These are phyloP conservation scores for Xestia sexstrigata DNA, from an alignment of 2,888 invertebrate species.

Conservation along the genomic window DNA sequence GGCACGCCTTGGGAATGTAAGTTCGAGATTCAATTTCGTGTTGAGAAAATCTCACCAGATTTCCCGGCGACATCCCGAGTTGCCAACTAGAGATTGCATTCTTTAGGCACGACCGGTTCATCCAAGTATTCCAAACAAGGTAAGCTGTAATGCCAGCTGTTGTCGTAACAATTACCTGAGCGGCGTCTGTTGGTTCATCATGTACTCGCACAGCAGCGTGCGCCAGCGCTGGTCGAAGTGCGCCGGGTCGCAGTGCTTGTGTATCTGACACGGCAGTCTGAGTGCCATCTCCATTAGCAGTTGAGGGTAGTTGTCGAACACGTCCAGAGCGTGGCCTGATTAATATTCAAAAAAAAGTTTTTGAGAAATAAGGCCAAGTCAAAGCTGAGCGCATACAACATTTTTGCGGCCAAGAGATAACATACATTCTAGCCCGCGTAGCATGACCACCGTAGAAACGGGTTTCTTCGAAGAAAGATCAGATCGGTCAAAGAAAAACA, in stretches of 20 bases:
- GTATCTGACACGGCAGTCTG: constrained; percentile 97
- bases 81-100: not conserved
- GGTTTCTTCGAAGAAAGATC: too few relatives aligned
- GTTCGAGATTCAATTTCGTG: not conserved
- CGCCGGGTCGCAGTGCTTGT: constrained; percentile 93
- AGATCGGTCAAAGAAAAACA: too few relatives aligned
- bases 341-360: not conserved
- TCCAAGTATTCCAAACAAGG: not conserved
- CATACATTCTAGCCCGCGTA: not conserved
- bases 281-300: constrained; percentile 98
- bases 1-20: not conserved
- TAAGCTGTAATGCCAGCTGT: not conserved
- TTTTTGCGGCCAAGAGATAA: not conserved
- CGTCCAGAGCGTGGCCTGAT: constrained; percentile 95
- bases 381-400: not conserved
- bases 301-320: constrained; percentile 98
- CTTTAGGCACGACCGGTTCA: not conserved
- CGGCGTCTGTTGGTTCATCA: constrained; percentile 98
- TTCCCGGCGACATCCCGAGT: not conserved
- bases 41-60: not conserved
- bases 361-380: not conserved
- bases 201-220: constrained; percentile 96
- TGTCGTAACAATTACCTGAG: constrained; percentile 85
- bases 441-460: too few relatives aligned
- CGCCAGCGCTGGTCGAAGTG: constrained; percentile 93